phyloP scores from a whole-genome alignment of 2,797 vertebrate species.

The Aphelocoma californica region DNA sequence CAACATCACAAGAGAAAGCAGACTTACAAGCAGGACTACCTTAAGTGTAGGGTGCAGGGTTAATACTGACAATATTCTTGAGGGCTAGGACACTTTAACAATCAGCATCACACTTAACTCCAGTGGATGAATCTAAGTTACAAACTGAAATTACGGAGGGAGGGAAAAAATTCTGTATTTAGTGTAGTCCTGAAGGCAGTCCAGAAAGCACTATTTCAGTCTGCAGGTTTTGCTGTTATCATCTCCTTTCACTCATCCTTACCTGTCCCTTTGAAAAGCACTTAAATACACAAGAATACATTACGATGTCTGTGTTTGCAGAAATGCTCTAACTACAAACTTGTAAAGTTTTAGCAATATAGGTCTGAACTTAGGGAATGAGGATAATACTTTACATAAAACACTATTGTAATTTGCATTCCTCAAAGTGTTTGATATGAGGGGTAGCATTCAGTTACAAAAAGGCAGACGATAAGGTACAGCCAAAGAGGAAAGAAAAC shows the following conservation, averaged over 20 bases:
- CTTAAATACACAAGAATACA: background rate
- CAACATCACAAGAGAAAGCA: background rate
- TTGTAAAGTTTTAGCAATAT: background rate
- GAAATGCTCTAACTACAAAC: background rate
- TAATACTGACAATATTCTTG: background rate
- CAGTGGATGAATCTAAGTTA: background rate
- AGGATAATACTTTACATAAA: background rate
- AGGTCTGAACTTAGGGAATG: background rate
- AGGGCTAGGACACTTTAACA: background rate
- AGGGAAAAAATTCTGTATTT: background rate
- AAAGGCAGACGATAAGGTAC: background rate
- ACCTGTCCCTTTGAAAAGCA: background rate
- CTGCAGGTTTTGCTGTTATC: background rate
- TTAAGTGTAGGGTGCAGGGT: background rate
- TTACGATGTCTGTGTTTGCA: background rate
- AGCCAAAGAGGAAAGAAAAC: background rate
- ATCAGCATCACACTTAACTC: background rate
- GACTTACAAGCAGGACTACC: background rate
- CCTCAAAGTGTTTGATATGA: background rate
- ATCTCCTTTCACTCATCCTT: background rate
- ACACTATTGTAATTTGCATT: background rate
- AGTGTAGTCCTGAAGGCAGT: background rate
- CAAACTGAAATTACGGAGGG: background rate
- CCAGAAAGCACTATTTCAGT: background rate
- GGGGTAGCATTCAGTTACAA: accelerated